Evolutionary conservation across 2,113 vertebrate species (phyloP).

Genomic region (Hippocampus guttulatus): DNA sequence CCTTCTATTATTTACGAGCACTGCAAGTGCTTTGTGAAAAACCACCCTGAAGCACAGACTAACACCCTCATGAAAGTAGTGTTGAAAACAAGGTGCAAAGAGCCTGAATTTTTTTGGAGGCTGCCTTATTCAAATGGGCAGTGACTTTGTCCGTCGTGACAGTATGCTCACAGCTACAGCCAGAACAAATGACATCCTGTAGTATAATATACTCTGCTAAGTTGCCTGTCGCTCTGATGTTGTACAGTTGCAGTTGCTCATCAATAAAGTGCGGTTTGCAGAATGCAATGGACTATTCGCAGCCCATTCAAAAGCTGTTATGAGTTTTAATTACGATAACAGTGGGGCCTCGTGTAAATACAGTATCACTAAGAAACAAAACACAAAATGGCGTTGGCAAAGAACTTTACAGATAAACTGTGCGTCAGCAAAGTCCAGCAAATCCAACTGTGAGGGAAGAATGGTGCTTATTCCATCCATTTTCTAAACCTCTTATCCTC

Average conservation of each 20-base stretch:
- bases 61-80: conserved; percentile 4
- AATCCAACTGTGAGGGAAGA: not conserved
- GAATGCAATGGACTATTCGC: not conserved
- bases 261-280: not conserved
- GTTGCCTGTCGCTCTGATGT: not conserved
- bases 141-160: not conserved
- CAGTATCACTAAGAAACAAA: not conserved
- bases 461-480: too few relatives aligned
- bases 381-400: not conserved
- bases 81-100: conserved; percentile 4
- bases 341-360: not conserved
- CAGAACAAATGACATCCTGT: not conserved
- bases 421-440: not conserved
- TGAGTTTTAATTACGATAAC: not conserved
- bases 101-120: not conserved
- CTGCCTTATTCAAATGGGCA: not conserved
- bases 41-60: too few relatives aligned
- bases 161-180: not conserved
- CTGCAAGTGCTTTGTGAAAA: conserved; percentile 24
- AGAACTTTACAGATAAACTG: not conserved
- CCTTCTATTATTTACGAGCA: conserved; percentile 40
- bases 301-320: not conserved
- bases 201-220: not conserved
- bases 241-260: not conserved
- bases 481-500: too few relatives aligned